A percentile compares a stretch with the other conserved stretches of the same genome.
Conservation (phyloP, 2,888 invertebrate species). For the Hirtodrosophila trivittata region DNA sequence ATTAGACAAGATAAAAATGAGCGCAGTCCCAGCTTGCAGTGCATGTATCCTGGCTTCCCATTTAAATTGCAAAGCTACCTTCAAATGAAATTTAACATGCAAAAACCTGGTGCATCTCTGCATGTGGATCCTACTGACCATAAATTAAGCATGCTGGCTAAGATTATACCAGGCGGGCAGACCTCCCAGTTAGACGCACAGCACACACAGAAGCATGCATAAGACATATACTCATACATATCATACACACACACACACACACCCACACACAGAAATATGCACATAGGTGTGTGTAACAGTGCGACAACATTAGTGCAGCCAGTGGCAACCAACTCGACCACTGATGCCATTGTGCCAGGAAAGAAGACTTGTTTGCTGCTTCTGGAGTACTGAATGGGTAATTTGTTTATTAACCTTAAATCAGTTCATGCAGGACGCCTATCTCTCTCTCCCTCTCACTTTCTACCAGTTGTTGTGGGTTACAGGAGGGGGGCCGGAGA, state of each 20-base stretch:
- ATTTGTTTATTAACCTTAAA: conserved; percentile 78
- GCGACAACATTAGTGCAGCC: conserved; percentile 5
- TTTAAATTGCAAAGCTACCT: conserved; percentile 58
- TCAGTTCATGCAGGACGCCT: conserved; percentile 61
- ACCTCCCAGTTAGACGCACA: conserved; percentile 17
- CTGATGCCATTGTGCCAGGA: conserved; percentile 14
- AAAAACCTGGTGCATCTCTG: conserved; percentile 10
- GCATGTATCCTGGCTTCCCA: conserved; percentile 6
- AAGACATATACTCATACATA: background rate
- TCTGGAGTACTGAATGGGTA: conserved; percentile 61
- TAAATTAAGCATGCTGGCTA: conserved; percentile 54
- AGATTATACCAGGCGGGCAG: conserved; percentile 26
- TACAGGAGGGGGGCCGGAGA: conserved; percentile 12
- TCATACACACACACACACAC: conserved; percentile 3
- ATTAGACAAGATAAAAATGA: conserved; percentile 65
- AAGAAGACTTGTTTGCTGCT: conserved; percentile 28
- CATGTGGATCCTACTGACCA: conserved; percentile 25
- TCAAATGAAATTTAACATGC: conserved; percentile 50
- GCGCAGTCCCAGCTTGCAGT: conserved; percentile 5
- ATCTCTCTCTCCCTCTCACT: background rate
- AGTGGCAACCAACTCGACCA: conserved; percentile 5
- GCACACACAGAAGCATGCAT: background rate
- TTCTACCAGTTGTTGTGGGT: conserved; percentile 1
- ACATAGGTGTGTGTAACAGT: background rate
- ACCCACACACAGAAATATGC: conserved; percentile 2